Conservation (phyloP, 2,888 invertebrate species). For the Lasiommata megera region DNA sequence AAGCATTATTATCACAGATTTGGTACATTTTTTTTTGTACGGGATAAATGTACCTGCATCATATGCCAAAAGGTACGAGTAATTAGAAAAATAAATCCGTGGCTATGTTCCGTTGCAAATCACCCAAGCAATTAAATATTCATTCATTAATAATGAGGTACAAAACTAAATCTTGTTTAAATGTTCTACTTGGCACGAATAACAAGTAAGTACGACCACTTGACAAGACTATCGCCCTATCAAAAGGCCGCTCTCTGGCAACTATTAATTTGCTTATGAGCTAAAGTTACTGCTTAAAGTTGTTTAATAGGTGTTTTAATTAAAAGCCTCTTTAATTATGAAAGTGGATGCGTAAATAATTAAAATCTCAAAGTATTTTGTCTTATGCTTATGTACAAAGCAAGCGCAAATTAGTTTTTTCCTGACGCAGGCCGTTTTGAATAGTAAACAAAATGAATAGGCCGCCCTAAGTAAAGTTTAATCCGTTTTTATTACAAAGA, state of each 20-base stretch:
- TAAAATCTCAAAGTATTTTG: constrained; percentile 57
- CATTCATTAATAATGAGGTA: too few relatives aligned
- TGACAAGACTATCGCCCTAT: background rate
- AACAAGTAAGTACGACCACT: background rate
- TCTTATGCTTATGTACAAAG: constrained; percentile 53
- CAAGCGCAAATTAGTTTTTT: constrained; percentile 73
- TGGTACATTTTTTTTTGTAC: too few relatives aligned
- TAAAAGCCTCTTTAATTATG: constrained; percentile 30
- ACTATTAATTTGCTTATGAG: background rate
- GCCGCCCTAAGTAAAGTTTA: constrained; percentile 80
- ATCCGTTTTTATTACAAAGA: constrained; percentile 82
- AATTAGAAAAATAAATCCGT: too few relatives aligned
- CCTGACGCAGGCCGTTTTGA: constrained; percentile 71
- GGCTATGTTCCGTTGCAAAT: too few relatives aligned
- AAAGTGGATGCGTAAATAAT: constrained; percentile 46
- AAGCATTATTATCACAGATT: too few relatives aligned
- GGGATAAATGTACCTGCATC: too few relatives aligned
- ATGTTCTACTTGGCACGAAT: too few relatives aligned
- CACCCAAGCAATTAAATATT: too few relatives aligned
- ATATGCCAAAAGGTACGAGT: too few relatives aligned
- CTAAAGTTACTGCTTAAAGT: constrained; percentile 6
- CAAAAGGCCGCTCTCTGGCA: background rate
- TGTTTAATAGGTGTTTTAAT: constrained; percentile 26
- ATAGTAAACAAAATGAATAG: constrained; percentile 80
- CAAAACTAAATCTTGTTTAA: too few relatives aligned